Conservation (phyloP, 1,140 invertebrate species). For the Prorops nasuta region DNA sequence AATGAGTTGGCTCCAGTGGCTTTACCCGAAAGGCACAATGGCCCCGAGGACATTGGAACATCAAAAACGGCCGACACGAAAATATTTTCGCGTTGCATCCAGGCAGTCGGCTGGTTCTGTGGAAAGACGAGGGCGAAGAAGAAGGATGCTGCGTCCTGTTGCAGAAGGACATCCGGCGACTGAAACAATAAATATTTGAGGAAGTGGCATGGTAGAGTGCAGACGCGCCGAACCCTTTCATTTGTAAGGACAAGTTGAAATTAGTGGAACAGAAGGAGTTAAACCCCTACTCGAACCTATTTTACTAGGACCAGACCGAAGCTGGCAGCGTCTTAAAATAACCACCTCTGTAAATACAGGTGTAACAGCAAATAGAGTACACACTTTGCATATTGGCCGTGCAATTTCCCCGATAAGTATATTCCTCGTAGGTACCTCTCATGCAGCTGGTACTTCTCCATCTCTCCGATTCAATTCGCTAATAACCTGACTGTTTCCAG, state of each 20-base stretch:
- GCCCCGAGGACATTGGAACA: conserved; percentile 16
- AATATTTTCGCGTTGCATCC: too few relatives aligned
- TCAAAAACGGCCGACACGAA: conserved; percentile 24
- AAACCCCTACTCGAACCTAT: too few relatives aligned
- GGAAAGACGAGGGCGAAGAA: too few relatives aligned
- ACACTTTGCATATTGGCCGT: too few relatives aligned
- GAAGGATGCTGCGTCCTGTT: too few relatives aligned
- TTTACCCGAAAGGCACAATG: conserved; percentile 18
- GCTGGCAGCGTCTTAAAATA: conserved; percentile 32
- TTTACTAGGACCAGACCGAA: conserved; percentile 33
- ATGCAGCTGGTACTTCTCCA: too few relatives aligned
- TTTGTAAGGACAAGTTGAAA: conserved; percentile 54
- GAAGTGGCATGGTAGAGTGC: conserved; percentile 32
- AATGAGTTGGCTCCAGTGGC: conserved; percentile 19
- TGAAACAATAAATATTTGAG: conserved; percentile 54
- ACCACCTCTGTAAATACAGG: conserved; percentile 40
- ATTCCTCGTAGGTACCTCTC: too few relatives aligned
- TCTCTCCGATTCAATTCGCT: too few relatives aligned
- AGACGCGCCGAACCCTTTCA: conserved; percentile 51
- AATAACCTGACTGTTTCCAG: too few relatives aligned
- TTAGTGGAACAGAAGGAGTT: conserved; percentile 41
- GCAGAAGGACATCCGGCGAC: conserved; percentile 39
- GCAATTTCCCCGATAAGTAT: too few relatives aligned
- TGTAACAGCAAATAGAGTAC: too few relatives aligned
- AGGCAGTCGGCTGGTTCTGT: conserved; percentile 16